Base-by-base conservation (phyloP, 2,888 invertebrate species). In the Rhagium mordax region DNA sequence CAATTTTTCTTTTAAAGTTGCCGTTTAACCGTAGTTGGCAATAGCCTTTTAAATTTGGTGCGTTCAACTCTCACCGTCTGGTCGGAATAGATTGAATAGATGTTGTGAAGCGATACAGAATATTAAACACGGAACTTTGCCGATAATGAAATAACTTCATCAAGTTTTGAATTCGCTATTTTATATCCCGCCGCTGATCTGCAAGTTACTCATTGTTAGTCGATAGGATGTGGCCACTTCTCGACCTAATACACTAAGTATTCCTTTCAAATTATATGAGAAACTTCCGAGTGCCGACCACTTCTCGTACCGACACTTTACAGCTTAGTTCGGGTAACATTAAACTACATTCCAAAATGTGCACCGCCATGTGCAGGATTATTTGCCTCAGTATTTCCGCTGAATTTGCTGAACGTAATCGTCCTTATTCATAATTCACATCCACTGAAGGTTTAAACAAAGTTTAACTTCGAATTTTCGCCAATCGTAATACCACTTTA, bases 111-210 rank as follows among this genome's bases (percentile, higher is more conserved):
- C 77, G 78, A 78, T 74, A 78, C 72, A 75, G 79, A 81, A 79
- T 81, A 81, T 79, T 79, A 79, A 79, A 78, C 76, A 72, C 16
- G 77, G 68, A 78, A 81, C 79, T 79, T 78, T 72, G 74, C 72
- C 77, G 78, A 81, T 81, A 81, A 81, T 81, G 81, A 81, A 81
- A 81, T 79, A 79, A 78, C 79, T 81, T 81, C 77, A 81, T 81
- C 79, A 77, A 79, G 81, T 81, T 74, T 71, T 74, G 74, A 79
- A 71, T 72, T 66, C 70, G 51, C 71, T 29, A 68, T 67, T 74
- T 70, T 74, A 70, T 76, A 71, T 67, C 74, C 59, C 74, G 71
- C 70, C 74, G 72, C 71, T 77, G 78, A 81, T 78, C 77, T 76
- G 68, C 70, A 70, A 72, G 76, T 76, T 76, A 73, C 67, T 78